Conservation (phyloP, 2,797 vertebrate genomes). For the Myotis myotis region DNA sequence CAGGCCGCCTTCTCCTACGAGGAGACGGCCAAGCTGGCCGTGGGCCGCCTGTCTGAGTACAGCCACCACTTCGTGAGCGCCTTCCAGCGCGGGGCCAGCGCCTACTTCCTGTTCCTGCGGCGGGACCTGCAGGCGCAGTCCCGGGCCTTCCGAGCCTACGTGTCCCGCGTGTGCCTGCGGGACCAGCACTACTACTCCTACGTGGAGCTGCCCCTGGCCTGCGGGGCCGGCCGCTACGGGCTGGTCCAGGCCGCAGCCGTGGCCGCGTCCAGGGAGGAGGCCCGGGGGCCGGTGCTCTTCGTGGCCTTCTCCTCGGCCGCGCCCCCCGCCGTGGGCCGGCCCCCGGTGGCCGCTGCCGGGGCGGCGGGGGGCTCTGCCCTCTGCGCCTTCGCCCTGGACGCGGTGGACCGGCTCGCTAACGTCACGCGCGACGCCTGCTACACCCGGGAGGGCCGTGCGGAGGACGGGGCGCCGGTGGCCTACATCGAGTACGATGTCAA, state of each 20-base stretch:
- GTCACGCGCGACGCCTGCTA: constrained; percentile 95
- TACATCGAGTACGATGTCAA: constrained; percentile 98
- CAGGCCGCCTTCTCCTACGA: constrained; percentile 96
- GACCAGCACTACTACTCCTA: constrained; percentile 97
- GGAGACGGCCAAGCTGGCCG: constrained; percentile 95
- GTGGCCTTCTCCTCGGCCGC: constrained; percentile 90
- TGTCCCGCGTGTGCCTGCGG: constrained; percentile 94
- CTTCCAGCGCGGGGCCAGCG: constrained; percentile 89
- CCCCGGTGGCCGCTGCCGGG: neutral
- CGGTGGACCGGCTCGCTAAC: constrained; percentile 91
- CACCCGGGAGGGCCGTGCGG: constrained; percentile 89
- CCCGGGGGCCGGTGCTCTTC: constrained; percentile 87
- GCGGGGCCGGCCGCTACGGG: constrained; percentile 89
- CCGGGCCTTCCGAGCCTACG: constrained; percentile 93
- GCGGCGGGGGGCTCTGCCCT: constrained; percentile 91
- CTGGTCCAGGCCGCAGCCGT: constrained; percentile 93
- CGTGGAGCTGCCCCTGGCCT: constrained; percentile 94
- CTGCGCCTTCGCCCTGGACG: constrained; percentile 92
- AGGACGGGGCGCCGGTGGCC: constrained; percentile 89
- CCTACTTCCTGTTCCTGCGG: constrained; percentile 97
- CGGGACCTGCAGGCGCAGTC: constrained; percentile 94
- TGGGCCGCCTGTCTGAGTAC: constrained; percentile 96
- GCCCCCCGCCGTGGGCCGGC: constrained; percentile 87
- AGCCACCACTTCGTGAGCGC: constrained; percentile 96
- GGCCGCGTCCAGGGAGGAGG: constrained; percentile 78